A percentile compares a stretch with the other conserved stretches of the same genome.
Conservation (phyloP, 2,113 vertebrate species). For the Callaeas wilsoni region DNA sequence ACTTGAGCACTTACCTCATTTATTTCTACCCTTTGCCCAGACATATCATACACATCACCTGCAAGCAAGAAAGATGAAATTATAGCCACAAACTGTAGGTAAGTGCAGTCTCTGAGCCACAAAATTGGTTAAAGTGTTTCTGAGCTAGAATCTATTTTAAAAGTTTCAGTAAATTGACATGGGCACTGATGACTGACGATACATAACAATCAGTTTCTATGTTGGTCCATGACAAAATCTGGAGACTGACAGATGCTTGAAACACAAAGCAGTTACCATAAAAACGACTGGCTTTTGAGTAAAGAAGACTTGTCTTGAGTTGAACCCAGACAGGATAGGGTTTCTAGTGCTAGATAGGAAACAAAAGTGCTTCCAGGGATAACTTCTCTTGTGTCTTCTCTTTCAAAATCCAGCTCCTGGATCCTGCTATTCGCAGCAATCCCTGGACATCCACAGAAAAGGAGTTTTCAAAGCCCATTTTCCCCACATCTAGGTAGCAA, state of each 20-base stretch:
- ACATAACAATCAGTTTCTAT: neutral
- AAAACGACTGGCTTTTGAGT: neutral
- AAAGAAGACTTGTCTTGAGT: neutral
- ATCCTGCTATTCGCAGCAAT: neutral
- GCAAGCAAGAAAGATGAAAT: neutral
- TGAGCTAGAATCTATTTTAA: neutral
- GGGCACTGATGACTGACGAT: neutral
- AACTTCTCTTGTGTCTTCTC: neutral
- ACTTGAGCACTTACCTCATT: slow-evolving; percentile 77
- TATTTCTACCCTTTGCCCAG: slow-evolving; percentile 75
- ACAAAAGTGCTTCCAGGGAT: neutral
- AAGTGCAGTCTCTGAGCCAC: neutral
- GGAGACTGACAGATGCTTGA: neutral
- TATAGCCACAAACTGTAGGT: neutral
- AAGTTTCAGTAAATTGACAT: neutral
- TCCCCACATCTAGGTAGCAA: neutral
- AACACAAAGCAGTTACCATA: neutral
- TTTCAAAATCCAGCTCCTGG: neutral
- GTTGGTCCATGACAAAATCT: neutral
- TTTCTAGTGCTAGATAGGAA: neutral
- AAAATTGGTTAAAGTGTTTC: neutral
- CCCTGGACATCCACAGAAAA: neutral
- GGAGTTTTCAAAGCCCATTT: neutral
- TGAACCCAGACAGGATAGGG: neutral
- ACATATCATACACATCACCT: slow-evolving; percentile 78